These are phyloP conservation scores for Tapera naevia DNA, from an alignment of 2,797 vertebrate species.

Conservation along the genomic window DNA sequence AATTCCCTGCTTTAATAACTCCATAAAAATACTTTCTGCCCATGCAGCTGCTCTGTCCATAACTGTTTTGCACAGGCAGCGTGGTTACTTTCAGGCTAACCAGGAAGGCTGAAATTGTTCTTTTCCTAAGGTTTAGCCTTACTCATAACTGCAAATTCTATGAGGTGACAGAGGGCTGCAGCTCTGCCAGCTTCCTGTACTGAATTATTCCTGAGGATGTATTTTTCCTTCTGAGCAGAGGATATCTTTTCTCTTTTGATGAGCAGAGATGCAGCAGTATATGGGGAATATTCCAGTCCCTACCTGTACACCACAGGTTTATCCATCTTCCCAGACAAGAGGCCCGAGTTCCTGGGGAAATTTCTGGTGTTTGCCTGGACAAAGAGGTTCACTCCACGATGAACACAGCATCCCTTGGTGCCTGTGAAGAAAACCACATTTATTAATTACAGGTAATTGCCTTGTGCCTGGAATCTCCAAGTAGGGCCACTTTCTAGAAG, in stretches of 20 bases:
- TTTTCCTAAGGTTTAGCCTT: background rate
- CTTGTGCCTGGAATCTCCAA: slow-evolving; percentile 9
- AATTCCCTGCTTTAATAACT: background rate
- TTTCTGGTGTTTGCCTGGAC: background rate
- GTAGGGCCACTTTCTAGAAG: background rate
- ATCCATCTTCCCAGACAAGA: background rate
- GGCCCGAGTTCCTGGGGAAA: background rate
- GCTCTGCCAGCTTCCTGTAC: background rate
- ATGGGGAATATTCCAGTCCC: background rate
- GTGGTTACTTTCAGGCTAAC: background rate
- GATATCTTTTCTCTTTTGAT: background rate
- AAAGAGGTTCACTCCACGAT: rapidly evolving
- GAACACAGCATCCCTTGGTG: background rate
- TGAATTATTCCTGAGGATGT: background rate
- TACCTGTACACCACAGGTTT: background rate
- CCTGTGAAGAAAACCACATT: background rate
- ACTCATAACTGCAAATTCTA: background rate
- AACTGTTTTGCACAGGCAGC: background rate
- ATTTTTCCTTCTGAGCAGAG: background rate
- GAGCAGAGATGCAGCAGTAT: background rate
- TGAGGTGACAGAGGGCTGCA: background rate
- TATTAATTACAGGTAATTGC: slow-evolving; percentile 51
- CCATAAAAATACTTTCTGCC: background rate
- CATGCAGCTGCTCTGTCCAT: background rate
- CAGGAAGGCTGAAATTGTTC: background rate